Evolutionary conservation across 1,140 invertebrate species (phyloP), one percentile per base, ranked within the genome.

Genomic region (Ladona fulva): DNA sequence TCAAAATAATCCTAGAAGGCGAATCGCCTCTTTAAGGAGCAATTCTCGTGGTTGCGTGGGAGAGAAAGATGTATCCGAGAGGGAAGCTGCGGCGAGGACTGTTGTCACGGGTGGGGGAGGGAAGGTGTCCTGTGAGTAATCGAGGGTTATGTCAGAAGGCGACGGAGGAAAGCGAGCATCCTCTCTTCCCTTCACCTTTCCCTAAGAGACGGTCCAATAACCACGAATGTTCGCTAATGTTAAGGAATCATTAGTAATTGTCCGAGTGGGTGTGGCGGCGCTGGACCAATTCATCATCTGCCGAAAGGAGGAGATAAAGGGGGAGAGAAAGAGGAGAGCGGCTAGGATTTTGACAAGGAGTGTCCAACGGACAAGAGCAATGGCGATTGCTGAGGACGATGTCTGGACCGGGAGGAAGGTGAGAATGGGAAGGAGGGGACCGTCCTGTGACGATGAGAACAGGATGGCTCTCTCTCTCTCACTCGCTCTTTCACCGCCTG

Each of bases 241-340:
- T 66, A 66, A 66, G 52, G 52, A 66, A 66, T 66, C 52, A 66
- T 66, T 66, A 66, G 52, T 66, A 66, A 66, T 66, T 66, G 52
- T 66, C 52, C 52, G 52, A 66, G 52, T 66, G 52, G 52, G 52
- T 66, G 52, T 66, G 52, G 52, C n/a, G 52, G 14, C 5, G 52
- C 52, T 16, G 16, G 52, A 22, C 52, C 52, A 66, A 66, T 66
- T 66, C 52, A 66, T 66, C 52, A 66, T 66, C 52, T 3, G n/a
- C n/a, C n/a, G 12, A 12, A 12, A 22, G 52, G 52, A 66, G 52
- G 3, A 22, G 52, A 19, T 16, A 66, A 22, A 66, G 52, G 52
- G 52, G n/a, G 14, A 66, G 52, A 16, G n/a, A 3, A n/a, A n/a
- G n/a, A n/a, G n/a, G n/a, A n/a, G n/a, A n/a, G n/a, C n/a, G n/a